A percentile compares a stretch with the other conserved stretches of the same genome.
Conservation (phyloP, 2,113 vertebrate species). For the Ceratotherium simum region DNA sequence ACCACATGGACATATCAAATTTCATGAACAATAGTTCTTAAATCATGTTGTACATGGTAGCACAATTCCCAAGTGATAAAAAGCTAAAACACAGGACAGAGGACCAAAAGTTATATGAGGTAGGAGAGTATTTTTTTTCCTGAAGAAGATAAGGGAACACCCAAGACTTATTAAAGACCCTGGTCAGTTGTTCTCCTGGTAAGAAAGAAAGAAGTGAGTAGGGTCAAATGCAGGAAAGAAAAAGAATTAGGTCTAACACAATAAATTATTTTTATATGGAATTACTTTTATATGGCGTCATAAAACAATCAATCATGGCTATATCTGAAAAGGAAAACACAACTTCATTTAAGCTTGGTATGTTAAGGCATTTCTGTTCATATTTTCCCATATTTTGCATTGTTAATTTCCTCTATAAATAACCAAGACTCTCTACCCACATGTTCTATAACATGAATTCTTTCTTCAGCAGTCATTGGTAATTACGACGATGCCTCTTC, state of each 20-base stretch:
- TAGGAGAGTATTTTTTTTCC: background rate
- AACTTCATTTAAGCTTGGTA: background rate
- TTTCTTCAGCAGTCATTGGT: background rate
- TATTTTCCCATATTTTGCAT: background rate
- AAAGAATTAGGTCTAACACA: background rate
- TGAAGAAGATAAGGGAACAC: background rate
- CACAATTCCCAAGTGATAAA: background rate
- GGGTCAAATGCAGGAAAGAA: background rate
- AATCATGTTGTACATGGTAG: background rate
- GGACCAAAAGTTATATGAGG: background rate
- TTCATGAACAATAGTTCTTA: background rate
- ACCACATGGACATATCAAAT: background rate
- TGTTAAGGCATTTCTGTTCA: background rate
- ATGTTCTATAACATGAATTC: background rate
- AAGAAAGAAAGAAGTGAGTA: background rate
- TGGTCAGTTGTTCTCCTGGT: background rate
- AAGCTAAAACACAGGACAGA: background rate
- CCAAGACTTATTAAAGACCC: background rate
- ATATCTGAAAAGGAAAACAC: background rate
- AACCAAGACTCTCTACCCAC: background rate
- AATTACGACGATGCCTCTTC: background rate
- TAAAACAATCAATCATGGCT: background rate
- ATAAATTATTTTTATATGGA: background rate
- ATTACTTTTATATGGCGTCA: background rate
- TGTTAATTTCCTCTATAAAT: background rate